Base-by-base conservation (phyloP, 2,113 vertebrate genomes). In the Pimephales promelas region DNA sequence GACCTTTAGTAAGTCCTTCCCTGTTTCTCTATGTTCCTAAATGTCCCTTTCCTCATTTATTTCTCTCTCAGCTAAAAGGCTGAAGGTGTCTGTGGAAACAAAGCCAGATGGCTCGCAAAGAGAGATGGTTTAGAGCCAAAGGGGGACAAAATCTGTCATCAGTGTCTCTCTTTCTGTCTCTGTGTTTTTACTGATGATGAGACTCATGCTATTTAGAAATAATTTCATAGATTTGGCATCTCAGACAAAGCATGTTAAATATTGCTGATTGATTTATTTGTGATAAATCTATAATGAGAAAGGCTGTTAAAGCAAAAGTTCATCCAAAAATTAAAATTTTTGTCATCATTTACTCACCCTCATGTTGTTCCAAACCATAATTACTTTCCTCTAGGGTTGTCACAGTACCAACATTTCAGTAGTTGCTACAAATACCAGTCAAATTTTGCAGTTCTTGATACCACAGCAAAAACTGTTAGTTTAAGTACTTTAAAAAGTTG, bases 141-240 rank as follows among this genome's bases (percentile, higher is more conserved):
- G 78, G 61, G 77, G 59, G 36, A 77, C 66, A 45, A 66, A 79
- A 49, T 77, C 72, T 77, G 34, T 80, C 61, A 34, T 34, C 59
- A 7, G 20, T 14, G 43, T 66, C 40, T 70, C 47, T 56, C 24
- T 81, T 34, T 54, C 0, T 34, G 47, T 34, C 26, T 47, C 61
- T 34, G 40, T 31, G 61, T 47, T 59, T 59, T 47, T 45, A 79
- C 24, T 7, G 20, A 10, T 7, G 20, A 10, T 77, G 40, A 62
- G 56, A 79, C 43, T 49, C 5, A 34, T 49, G 59, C 26, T 66
- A 66, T 79, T 22, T 45, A 66, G 77, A n/a, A n/a, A n/a, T n/a
- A n/a, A n/a, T n/a, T n/a, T n/a, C n/a, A n/a, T n/a, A n/a, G n/a
- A n/a, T n/a, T n/a, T n/a, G n/a, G n/a, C n/a, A n/a, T n/a, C n/a